Evolutionary conservation across 1,140 invertebrate species (phyloP), one percentile per base, ranked within the genome.

Genomic region (Vanessa tameamea): DNA sequence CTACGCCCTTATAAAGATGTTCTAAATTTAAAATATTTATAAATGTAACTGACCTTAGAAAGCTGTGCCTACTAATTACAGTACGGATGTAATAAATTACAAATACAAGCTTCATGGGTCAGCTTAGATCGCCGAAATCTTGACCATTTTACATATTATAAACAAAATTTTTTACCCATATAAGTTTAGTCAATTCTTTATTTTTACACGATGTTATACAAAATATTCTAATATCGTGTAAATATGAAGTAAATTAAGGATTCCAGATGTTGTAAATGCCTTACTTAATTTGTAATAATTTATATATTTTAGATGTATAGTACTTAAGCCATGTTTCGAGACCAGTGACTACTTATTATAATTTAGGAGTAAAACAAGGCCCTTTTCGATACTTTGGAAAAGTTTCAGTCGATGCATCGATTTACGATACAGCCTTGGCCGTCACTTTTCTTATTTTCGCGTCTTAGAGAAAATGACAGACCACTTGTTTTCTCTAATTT

Each of bases 271-370:
- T 92, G 90, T 91, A 91, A 91, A 92, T 92, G 91, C 91, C 91
- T 91, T 92, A 89, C 87, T 92, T 92, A 91, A 90, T 91, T 91
- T 91, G 87, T 91, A 92, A 92, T 92, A 92, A 92, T 92, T 92
- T 92, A 92, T 92, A 91, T 91, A 92, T 91, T 89, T 90, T 91
- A 91, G 89, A 88, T 92, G 89, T 91, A 91, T 91, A 91, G 91
- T 92, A 92, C 89, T 92, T 92, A 92, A 92, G 91, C 89, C 89
- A 92, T 91, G 90, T 92, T 92, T 91, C 89, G 85, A 92, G 90
- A 92, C 90, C 89, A 92, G 90, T 92, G 90, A 92, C 87, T 92
- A 74, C 72, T 74, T 74, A 90, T 90, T 92, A 87, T 91, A 87
- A 90, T 91, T 91, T 92, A 91, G 90, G 87, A 90, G 78, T 91